A percentile compares a stretch with the other conserved stretches of the same genome.
phyloP scores from a whole-genome alignment of 2,113 vertebrate genomes.

The Corythornis madagascariensis region DNA sequence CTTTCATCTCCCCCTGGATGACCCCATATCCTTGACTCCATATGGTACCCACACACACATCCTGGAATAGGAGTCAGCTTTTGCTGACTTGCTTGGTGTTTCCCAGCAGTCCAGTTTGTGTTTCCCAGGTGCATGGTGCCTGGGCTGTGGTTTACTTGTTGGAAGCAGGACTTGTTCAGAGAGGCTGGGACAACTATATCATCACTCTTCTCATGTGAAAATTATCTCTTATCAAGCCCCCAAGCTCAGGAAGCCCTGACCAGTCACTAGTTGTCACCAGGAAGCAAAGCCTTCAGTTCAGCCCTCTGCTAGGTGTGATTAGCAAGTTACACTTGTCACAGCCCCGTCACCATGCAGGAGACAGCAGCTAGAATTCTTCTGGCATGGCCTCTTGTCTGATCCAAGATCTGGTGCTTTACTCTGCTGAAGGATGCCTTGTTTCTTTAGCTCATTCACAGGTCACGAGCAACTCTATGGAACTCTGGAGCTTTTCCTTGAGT shows the following conservation, averaged over 20 bases:
- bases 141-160: background rate
- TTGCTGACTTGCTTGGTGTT: background rate
- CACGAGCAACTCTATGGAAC: background rate
- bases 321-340: background rate
- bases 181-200: background rate
- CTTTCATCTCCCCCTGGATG: background rate
- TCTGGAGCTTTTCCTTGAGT: no score
- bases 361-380: background rate
- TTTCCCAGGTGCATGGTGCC: background rate
- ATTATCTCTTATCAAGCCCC: background rate
- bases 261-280: background rate
- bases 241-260: background rate
- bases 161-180: background rate
- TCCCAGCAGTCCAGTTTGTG: background rate
- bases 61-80: background rate
- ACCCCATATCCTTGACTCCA: background rate
- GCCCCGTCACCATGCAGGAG: background rate
- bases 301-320: background rate
- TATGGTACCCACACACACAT: background rate
- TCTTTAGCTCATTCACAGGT: background rate
- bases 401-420: background rate
- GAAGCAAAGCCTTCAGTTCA: background rate
- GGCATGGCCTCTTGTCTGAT: background rate
- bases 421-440: background rate
- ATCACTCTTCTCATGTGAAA: background rate